Base-by-base conservation (phyloP, 2,888 invertebrate genomes). In the Spatulosminthurus flaviceps region DNA sequence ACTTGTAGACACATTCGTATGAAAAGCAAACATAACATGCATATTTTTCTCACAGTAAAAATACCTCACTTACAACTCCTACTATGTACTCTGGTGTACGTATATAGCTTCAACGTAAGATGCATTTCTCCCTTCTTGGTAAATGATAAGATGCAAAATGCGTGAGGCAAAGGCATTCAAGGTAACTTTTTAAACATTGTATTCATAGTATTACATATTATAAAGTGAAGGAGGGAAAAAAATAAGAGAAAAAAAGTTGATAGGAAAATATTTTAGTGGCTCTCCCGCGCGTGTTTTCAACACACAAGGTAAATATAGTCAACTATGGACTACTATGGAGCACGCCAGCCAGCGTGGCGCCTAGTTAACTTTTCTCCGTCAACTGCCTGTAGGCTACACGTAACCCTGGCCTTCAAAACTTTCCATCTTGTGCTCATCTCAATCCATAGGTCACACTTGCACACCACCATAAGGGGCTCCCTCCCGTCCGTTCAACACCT, bases 311-410 rank as follows among this genome's bases (percentile, higher is more conserved):
- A 76, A 76, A 79, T 70, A 78, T 67, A 77, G 77, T 21, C 67
- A 77, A 77, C 29, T 28, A 51, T 24, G 69, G 64, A 73, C 67
- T 69, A 77, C 29, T 28, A 51, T 24, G 69, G 64, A 73, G 66
- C 69, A 74, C 60, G 70, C 41, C 42, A 79, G 79, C 26, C 79
- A 79, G 74, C 75, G 70, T 75, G 79, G 67, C 75, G 75, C 75
- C 79, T 34, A 75, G 70, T 75, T 71, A 72, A 42, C 72, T 79
- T 75, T 70, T 74, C 64, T 28, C 64, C 64, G 24, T 64, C 2
- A 11, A 26, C 26, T 64, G 75, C 76, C 64, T 42, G 22, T 61
- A 41, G 79, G 75, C 67, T 67, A 72, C 26, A 19, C 64, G 22
- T 9, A 5, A n/a, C 69, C 77, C 61, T 77, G 29, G 22, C 75